Base-by-base conservation (phyloP, 1,140 invertebrate species). In the Heliothis subflexa region DNA sequence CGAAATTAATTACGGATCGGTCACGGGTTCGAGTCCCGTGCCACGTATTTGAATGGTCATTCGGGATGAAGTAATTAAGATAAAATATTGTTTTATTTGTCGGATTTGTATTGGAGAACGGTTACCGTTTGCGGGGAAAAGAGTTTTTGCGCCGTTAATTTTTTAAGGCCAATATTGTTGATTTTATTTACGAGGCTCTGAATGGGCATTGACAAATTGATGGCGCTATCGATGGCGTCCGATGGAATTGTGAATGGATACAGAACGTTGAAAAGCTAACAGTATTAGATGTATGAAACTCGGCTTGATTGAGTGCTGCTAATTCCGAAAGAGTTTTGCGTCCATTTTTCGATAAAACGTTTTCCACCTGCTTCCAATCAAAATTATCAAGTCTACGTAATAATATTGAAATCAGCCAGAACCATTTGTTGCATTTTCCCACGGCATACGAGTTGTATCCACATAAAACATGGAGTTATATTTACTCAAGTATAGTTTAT, bases 1-100 rank as follows among this genome's bases (percentile, higher is more conserved):
- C 47, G 66, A 81, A 81, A 81, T 81, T 81, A 81, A 81, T 81
- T 81, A 81, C 68, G 80, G 80, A 74, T 79, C 70, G 80, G 80
- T 81, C 80, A 71, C 21, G 80, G 77, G 80, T 81, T 81, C 80
- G 80, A 73, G 14, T 81, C 80, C 80, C 71, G 79, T 25, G 61
- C 64, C 64, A 73, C 75, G 77, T 78, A 79, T 81, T 79, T 81
- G 77, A 79, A 70, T 81, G 80, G 76, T 81, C 80, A 78, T 77
- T 68, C 75, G 76, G 75, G 71, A 81, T 68, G 76, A 70, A 77
- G 80, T 78, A 78, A 81, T 81, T 81, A 55, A 72, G 80, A 64
- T 78, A 76, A 81, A 79, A 81, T 81, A 81, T 81, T 78, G 77
- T 77, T 77, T 77, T 77, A 77, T 77, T 77, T 77, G 74, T 77